A percentile compares a stretch with the other conserved stretches of the same genome.
Evolutionary conservation across 2,797 vertebrate genomes (phyloP).

Genomic region (Sphenopsis melanotis): DNA sequence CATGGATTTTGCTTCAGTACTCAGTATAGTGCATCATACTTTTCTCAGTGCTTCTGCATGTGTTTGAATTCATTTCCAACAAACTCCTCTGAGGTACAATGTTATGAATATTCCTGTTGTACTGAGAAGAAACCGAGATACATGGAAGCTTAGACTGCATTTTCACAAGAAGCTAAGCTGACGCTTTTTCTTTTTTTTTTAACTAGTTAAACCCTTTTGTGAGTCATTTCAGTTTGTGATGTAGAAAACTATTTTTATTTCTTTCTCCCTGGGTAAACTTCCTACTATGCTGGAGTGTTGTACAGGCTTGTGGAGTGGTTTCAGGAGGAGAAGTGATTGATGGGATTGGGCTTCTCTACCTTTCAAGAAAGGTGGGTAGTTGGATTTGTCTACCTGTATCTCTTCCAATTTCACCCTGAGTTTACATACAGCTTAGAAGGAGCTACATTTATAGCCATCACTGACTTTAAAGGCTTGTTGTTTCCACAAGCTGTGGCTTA

Average conservation of each 20-base stretch:
- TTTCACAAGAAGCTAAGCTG: not conserved
- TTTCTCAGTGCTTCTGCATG: constrained; percentile 1
- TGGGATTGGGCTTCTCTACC: not conserved
- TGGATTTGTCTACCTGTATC: not conserved
- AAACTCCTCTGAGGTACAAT: not conserved
- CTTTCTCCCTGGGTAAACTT: not conserved
- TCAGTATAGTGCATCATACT: not conserved
- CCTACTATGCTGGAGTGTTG: not conserved
- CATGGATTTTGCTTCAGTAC: not conserved
- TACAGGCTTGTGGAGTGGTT: not conserved
- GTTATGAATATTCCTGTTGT: constrained; percentile 26
- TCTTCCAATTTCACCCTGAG: not conserved
- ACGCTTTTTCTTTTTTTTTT: no score
- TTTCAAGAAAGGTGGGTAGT: not conserved
- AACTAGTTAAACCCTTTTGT: not conserved
- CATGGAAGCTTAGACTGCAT: not conserved
- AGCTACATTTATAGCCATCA: not conserved
- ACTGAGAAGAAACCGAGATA: not conserved
- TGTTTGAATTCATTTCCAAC: constrained; percentile 13
- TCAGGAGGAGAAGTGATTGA: not conserved
- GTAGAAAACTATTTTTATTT: not conserved
- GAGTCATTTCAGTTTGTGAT: not conserved
- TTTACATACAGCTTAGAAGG: not conserved
- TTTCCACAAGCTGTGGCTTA: not conserved
- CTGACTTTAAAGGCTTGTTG: not conserved